phyloP scores from a whole-genome alignment of 2,888 invertebrate species.

The Elegia similella region DNA sequence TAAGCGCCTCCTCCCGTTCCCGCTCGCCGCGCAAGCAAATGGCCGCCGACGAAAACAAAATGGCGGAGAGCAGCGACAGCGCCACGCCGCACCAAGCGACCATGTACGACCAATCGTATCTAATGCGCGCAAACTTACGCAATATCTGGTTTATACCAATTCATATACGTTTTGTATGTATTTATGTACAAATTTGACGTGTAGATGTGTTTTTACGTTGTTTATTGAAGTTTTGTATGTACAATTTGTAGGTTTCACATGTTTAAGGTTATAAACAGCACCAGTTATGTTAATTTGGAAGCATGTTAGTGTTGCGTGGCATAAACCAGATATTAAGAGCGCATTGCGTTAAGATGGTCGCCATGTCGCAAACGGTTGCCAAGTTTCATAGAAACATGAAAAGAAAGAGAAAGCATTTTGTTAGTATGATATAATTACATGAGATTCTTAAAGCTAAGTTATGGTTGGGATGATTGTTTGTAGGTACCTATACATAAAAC shows the following conservation, averaged over 20 bases:
- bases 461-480: constrained; percentile 24
- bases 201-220: not conserved
- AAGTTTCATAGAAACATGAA: constrained; percentile 81
- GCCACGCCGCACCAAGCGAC: constrained; percentile 98
- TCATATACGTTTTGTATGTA: constrained; percentile 16
- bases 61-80: constrained; percentile 93
- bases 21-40: constrained; percentile 96
- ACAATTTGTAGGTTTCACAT: constrained; percentile 13
- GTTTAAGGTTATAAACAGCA: constrained; percentile 48
- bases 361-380: constrained; percentile 61
- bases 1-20: constrained; percentile 96
- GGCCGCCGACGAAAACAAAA: constrained; percentile 96
- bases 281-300: constrained; percentile 50
- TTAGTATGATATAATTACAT: constrained; percentile 72
- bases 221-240: not conserved
- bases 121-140: constrained; percentile 90
- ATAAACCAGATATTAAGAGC: constrained; percentile 80
- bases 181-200: constrained; percentile 5
- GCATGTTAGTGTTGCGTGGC: constrained; percentile 76
- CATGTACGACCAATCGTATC: constrained; percentile 98
- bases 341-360: constrained; percentile 65
- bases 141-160: constrained; percentile 86
- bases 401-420: constrained; percentile 80
- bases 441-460: constrained; percentile 41
- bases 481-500: not conserved